Conservation (phyloP, 2,888 invertebrate species). For the Hybos culiciformis region DNA sequence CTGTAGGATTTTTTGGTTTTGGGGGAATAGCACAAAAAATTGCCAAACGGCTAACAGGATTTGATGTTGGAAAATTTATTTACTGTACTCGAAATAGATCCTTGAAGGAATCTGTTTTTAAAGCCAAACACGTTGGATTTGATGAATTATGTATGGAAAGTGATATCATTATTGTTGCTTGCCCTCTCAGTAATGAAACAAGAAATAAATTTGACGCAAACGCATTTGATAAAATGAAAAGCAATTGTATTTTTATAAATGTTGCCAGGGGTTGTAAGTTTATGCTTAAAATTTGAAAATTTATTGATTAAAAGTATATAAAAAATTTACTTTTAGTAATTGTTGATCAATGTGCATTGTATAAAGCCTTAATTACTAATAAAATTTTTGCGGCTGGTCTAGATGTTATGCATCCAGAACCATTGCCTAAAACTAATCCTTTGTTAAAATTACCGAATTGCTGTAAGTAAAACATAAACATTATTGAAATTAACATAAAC, state of each 20-base stretch:
- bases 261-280: slow-evolving; percentile 46
- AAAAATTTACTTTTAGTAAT: slow-evolving; percentile 40
- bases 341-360: slow-evolving; percentile 70
- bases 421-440: slow-evolving; percentile 64
- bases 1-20: slow-evolving; percentile 72
- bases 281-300: slow-evolving; percentile 7
- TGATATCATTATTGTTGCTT: slow-evolving; percentile 56
- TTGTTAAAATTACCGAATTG: slow-evolving; percentile 68
- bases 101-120: slow-evolving; percentile 38
- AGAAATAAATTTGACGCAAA: slow-evolving; percentile 49
- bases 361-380: slow-evolving; percentile 57
- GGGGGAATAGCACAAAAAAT: slow-evolving; percentile 67
- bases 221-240: slow-evolving; percentile 62
- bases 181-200: slow-evolving; percentile 52
- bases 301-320: no score
- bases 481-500: no score
- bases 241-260: slow-evolving; percentile 56
- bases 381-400: slow-evolving; percentile 78
- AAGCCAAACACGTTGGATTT: slow-evolving; percentile 48
- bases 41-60: slow-evolving; percentile 55
- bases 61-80: slow-evolving; percentile 54
- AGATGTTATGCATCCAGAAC: slow-evolving; percentile 86
- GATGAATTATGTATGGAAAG: slow-evolving; percentile 50
- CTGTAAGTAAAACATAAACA: slow-evolving; percentile 43
- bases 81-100: slow-evolving; percentile 57